A percentile compares a stretch with the other conserved stretches of the same genome.
Conservation (phyloP, 2,797 vertebrate species). For the Amphiprion clarkii region DNA sequence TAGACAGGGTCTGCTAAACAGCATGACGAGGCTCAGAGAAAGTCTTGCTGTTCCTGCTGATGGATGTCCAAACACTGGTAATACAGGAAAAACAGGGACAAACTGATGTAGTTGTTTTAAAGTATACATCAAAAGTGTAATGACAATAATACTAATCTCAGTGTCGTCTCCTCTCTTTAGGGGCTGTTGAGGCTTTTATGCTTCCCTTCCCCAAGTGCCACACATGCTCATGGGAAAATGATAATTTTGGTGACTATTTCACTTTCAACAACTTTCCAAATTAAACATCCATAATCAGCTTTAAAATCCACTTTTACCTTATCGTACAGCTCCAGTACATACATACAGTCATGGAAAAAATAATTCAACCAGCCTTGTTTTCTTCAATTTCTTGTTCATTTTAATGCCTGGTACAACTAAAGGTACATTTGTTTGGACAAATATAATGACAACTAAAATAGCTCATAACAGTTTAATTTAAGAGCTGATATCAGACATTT, state of each 20-base stretch:
- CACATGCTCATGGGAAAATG: constrained; percentile 91
- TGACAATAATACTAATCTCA: background rate
- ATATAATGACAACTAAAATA: too few relatives aligned
- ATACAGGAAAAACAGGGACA: background rate
- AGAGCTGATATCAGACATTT: too few relatives aligned
- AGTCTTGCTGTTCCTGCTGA: constrained; percentile 70
- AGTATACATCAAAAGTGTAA: background rate
- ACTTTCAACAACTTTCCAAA: background rate
- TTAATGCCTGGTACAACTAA: too few relatives aligned
- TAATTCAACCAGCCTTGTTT: too few relatives aligned
- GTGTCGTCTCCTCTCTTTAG: constrained; percentile 53
- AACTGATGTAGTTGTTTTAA: background rate
- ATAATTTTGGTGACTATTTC: constrained; percentile 92
- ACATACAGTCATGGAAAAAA: too few relatives aligned
- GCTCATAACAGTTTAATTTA: too few relatives aligned
- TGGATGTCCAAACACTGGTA: constrained; percentile 67
- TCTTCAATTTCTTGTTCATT: too few relatives aligned
- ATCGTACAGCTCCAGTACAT: too few relatives aligned
- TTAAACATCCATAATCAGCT: too few relatives aligned
- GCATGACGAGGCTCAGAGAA: constrained; percentile 83
- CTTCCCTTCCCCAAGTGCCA: constrained; percentile 91
- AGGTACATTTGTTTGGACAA: too few relatives aligned
- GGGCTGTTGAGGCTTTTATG: constrained; percentile 83
- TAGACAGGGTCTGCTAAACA: constrained; percentile 76
- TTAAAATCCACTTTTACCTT: background rate